Evolutionary conservation across 2,797 vertebrate genomes (phyloP).

Genomic region (Prionace glauca): DNA sequence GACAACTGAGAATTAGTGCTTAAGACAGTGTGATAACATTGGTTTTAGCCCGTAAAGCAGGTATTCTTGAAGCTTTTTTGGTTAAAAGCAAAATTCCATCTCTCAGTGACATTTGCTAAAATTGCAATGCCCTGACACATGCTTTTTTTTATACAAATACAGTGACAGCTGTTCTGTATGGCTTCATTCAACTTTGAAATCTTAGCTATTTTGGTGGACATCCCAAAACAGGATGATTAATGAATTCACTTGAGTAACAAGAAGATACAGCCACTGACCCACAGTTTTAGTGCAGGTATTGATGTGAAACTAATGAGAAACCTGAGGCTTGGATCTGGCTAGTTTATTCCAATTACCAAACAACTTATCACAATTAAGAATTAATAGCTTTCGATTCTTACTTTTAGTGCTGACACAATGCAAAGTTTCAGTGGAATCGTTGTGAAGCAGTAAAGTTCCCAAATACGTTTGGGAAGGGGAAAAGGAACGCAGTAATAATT

Average conservation of each 20-base stretch:
- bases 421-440: neutral
- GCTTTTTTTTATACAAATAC: neutral
- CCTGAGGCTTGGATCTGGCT: slow-evolving; percentile 72
- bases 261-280: slow-evolving; percentile 67
- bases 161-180: slow-evolving; percentile 63
- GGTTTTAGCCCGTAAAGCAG: neutral
- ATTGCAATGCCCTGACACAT: slow-evolving; percentile 48
- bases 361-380: slow-evolving; percentile 62
- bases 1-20: neutral
- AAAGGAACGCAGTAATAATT: no score
- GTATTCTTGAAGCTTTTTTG: neutral
- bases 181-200: slow-evolving; percentile 41
- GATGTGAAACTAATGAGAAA: slow-evolving; percentile 78
- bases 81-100: neutral
- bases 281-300: slow-evolving; percentile 66
- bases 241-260: slow-evolving; percentile 71
- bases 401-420: slow-evolving; percentile 34
- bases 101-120: neutral
- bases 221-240: slow-evolving; percentile 70
- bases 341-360: slow-evolving; percentile 74
- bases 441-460: slow-evolving; percentile 4
- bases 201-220: slow-evolving; percentile 60
- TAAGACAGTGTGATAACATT: neutral
- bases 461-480: no score
- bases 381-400: slow-evolving; percentile 40